Conservation (phyloP, 2,797 vertebrate species). For the Cetoscarus ocellatus region DNA sequence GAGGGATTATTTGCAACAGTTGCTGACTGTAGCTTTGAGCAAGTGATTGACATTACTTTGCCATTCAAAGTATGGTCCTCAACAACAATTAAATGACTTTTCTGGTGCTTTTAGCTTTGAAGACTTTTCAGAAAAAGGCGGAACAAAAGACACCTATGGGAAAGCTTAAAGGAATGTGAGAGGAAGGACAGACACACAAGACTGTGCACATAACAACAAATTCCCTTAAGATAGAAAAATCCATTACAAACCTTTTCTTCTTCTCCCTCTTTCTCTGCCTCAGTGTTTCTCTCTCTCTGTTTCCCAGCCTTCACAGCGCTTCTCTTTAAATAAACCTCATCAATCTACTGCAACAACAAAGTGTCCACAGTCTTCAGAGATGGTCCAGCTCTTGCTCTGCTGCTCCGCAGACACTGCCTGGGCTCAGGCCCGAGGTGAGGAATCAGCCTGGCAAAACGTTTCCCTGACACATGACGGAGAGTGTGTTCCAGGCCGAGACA, state of each 20-base stretch:
- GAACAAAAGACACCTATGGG: too few relatives aligned
- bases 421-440: conserved; percentile 16
- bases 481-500: conserved; percentile 4
- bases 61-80: conserved; percentile 30
- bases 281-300: conserved; percentile 10
- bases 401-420: conserved; percentile 28
- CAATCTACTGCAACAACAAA: conserved; percentile 65
- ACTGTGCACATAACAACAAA: conserved; percentile 17
- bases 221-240: conserved; percentile 50
- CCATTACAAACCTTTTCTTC: conserved; percentile 30
- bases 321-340: conserved; percentile 73
- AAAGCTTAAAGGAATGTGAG: neutral
- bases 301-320: conserved; percentile 25
- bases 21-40: conserved; percentile 6
- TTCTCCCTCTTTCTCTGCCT: conserved; percentile 11
- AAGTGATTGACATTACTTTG: conserved; percentile 10
- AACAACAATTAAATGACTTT: conserved; percentile 24
- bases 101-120: neutral
- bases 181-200: neutral
- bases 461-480: conserved; percentile 37
- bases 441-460: conserved; percentile 5
- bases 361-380: conserved; percentile 43
- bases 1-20: conserved; percentile 7
- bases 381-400: conserved; percentile 41
- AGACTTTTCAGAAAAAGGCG: neutral